A percentile compares a stretch with the other conserved stretches of the same genome.
These are phyloP conservation scores for Mustelus asterias DNA, from an alignment of 2,113 vertebrate species.

Conservation along the genomic window DNA sequence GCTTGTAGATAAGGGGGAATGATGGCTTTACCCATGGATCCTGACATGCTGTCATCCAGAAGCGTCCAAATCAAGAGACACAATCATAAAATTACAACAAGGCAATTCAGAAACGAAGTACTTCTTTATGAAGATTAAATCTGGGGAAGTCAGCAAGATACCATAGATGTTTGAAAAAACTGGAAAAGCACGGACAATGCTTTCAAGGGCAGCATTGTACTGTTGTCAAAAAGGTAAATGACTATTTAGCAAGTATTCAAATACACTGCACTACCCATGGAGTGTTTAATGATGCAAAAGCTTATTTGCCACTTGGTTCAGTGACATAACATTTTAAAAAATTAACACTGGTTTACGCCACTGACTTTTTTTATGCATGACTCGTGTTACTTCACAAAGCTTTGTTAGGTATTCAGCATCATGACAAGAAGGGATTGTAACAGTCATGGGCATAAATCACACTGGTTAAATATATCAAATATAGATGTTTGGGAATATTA, in stretches of 20 bases:
- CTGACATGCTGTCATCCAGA: too few relatives aligned
- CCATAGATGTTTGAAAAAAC: background rate
- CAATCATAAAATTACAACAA: background rate
- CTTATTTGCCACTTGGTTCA: background rate
- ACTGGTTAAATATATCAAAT: background rate
- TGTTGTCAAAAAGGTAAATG: background rate
- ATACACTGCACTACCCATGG: background rate
- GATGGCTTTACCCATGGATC: too few relatives aligned
- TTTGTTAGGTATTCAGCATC: slow-evolving; percentile 1
- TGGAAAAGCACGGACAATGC: background rate
- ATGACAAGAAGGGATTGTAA: background rate
- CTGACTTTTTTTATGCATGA: background rate
- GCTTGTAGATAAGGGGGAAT: too few relatives aligned
- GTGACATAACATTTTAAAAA: background rate
- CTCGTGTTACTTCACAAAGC: background rate
- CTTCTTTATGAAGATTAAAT: background rate
- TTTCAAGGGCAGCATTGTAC: background rate
- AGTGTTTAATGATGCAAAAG: background rate
- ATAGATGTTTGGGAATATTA: background rate
- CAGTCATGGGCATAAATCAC: background rate
- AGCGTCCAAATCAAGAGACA: background rate
- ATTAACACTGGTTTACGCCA: background rate
- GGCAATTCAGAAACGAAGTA: background rate
- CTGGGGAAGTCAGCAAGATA: background rate
- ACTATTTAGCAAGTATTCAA: background rate